These are phyloP conservation scores for Solen grandis DNA, from an alignment of 1,140 invertebrate genomes.

Conservation along the genomic window DNA sequence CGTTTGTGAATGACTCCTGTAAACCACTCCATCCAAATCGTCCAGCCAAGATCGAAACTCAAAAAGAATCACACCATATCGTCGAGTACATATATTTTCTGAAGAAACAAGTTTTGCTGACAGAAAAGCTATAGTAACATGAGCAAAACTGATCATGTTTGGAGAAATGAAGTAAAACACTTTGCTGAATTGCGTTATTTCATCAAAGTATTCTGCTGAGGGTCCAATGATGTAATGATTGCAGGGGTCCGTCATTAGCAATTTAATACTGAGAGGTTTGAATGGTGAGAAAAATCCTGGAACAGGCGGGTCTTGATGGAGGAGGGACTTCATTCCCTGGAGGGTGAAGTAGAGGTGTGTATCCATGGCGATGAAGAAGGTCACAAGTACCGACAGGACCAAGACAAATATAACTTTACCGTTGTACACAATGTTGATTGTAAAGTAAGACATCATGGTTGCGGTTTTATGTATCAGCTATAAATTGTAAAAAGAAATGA, in stretches of 20 bases:
- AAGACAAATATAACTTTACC: slow-evolving; percentile 37
- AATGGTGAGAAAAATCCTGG: slow-evolving; percentile 63
- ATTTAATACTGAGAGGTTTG: slow-evolving; percentile 70
- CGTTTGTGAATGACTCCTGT: slow-evolving; percentile 62
- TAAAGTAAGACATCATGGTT: slow-evolving; percentile 45
- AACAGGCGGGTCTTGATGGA: slow-evolving; percentile 18
- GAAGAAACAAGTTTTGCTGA: slow-evolving; percentile 70
- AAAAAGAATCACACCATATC: slow-evolving; percentile 71
- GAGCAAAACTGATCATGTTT: slow-evolving; percentile 73
- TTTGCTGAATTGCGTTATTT: slow-evolving; percentile 69
- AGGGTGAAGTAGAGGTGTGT: slow-evolving; percentile 46
- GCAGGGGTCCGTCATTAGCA: slow-evolving; percentile 73
- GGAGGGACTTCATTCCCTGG: slow-evolving; percentile 31
- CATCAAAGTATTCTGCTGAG: slow-evolving; percentile 72
- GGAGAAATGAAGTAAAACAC: slow-evolving; percentile 74
- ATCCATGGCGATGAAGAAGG: slow-evolving; percentile 55
- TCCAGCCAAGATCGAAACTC: slow-evolving; percentile 76
- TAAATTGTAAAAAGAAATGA: too few species aligned
- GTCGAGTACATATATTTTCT: slow-evolving; percentile 64
- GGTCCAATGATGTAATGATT: slow-evolving; percentile 72
- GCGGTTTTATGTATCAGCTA: too few species aligned
- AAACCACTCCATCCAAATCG: slow-evolving; percentile 75
- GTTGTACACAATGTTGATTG: slow-evolving; percentile 21
- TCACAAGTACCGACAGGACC: slow-evolving; percentile 9
- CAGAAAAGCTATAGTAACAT: slow-evolving; percentile 63